Percentiles rank a stretch among this genome's conserved stretches.
phyloP scores from a whole-genome alignment of 2,113 vertebrate genomes.

The Puntigrus tetrazona region DNA sequence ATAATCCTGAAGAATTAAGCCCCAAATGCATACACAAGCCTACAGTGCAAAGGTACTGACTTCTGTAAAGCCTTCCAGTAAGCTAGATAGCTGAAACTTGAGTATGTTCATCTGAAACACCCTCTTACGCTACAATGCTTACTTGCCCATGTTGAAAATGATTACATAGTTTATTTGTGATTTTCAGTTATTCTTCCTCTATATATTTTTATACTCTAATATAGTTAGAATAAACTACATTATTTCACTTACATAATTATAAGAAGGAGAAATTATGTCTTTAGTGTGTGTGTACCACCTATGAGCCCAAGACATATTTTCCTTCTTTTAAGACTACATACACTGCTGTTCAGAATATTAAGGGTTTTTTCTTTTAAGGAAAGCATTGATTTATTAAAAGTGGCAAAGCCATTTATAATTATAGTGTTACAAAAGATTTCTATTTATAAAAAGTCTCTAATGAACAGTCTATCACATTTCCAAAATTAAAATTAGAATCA shows the following conservation, averaged over 20 bases:
- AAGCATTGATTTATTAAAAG: too few relatives aligned
- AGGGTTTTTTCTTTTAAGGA: too few relatives aligned
- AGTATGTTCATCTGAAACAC: neutral
- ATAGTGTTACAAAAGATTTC: neutral
- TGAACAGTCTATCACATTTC: neutral
- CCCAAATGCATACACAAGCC: neutral
- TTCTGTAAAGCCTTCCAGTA: slow-evolving; percentile 15
- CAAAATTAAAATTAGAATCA: neutral
- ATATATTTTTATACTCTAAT: too few relatives aligned
- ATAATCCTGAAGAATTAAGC: neutral
- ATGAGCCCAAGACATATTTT: too few relatives aligned
- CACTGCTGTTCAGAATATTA: too few relatives aligned
- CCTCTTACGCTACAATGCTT: neutral
- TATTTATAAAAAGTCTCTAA: neutral
- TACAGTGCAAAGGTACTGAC: neutral
- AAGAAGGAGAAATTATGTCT: too few relatives aligned
- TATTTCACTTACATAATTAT: neutral
- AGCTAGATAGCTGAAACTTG: slow-evolving; percentile 3
- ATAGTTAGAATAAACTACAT: neutral
- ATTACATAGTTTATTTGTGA: neutral
- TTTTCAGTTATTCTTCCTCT: neutral
- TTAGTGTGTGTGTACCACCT: too few relatives aligned
- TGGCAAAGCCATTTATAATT: too few relatives aligned
- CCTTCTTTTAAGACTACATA: too few relatives aligned
- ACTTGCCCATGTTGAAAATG: neutral